Percentiles rank a stretch among this genome's conserved stretches.
phyloP scores from a whole-genome alignment of 2,888 invertebrate genomes.

The Trachelus stipa region DNA sequence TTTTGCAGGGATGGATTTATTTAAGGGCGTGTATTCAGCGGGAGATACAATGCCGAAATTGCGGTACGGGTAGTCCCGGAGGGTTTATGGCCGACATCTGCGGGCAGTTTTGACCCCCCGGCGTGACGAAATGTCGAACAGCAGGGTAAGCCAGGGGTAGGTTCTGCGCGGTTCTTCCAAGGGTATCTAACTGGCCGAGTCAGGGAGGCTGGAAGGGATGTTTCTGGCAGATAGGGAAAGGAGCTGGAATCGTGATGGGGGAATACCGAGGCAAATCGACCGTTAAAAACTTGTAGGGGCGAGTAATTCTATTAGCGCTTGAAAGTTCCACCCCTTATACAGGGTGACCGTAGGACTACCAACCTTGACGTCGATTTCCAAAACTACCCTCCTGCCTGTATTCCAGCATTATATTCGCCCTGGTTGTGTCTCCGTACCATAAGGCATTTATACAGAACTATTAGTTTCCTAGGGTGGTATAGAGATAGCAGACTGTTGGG shows the following conservation, averaged over 20 bases:
- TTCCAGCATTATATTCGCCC: neutral
- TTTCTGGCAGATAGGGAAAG: conserved; percentile 16
- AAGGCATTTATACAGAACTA: neutral
- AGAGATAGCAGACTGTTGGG: neutral
- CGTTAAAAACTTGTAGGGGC: conserved; percentile 62
- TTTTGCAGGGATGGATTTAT: conserved; percentile 52
- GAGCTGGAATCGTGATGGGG: conserved; percentile 18
- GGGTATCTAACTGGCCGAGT: conserved; percentile 47
- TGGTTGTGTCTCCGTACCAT: neutral
- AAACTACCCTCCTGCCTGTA: neutral
- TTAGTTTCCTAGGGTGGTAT: neutral
- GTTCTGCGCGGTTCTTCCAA: conserved; percentile 40
- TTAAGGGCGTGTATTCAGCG: conserved; percentile 62
- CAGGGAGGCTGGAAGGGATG: conserved; percentile 26
- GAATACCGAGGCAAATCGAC: conserved; percentile 57
- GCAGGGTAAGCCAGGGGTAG: conserved; percentile 33
- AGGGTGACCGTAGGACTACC: neutral
- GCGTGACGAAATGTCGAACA: conserved; percentile 61
- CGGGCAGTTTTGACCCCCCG: conserved; percentile 63
- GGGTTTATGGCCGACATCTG: conserved; percentile 63
- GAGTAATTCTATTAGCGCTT: conserved; percentile 58
- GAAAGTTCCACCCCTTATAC: conserved; percentile 7
- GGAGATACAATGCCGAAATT: conserved; percentile 54
- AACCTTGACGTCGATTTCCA: neutral
- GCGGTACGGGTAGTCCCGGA: conserved; percentile 23